phyloP scores from a whole-genome alignment of 2,797 vertebrate genomes.

The Holocentrus rufus region DNA sequence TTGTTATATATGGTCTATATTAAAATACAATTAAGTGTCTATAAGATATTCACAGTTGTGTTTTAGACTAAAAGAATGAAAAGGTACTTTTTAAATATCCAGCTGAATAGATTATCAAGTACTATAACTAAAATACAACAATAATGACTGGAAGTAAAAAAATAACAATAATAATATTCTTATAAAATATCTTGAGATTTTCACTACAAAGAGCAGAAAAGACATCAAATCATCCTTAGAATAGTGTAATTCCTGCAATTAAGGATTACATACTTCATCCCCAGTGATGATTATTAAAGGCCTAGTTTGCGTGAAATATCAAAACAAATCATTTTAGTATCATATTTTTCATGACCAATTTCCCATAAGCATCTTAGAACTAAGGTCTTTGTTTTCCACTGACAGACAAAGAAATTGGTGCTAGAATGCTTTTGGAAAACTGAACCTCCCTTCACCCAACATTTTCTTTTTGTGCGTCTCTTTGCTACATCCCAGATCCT shows the following conservation, averaged over 20 bases:
- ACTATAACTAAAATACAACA: neutral
- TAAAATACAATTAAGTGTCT: neutral
- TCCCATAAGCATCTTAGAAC: neutral
- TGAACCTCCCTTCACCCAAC: slow-evolving; percentile 14
- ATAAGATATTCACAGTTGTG: neutral
- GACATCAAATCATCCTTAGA: neutral
- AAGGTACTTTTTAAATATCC: neutral
- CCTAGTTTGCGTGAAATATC: neutral
- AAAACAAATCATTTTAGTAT: neutral
- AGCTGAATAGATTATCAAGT: neutral
- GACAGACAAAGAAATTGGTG: slow-evolving; percentile 3
- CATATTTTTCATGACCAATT: neutral
- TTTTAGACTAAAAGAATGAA: neutral
- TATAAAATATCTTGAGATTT: neutral
- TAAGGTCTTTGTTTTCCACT: slow-evolving; percentile 3
- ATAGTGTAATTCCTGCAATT: neutral
- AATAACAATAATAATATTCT: neutral
- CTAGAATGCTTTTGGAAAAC: slow-evolving; percentile 4
- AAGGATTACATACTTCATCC: neutral
- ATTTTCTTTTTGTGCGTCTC: slow-evolving; percentile 14
- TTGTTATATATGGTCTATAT: neutral
- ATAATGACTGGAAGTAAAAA: neutral
- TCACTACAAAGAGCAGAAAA: neutral
- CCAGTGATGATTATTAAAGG: neutral
- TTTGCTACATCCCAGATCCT: slow-evolving; percentile 71